These are phyloP conservation scores for Andrena cerasifolii DNA, from an alignment of 1,140 invertebrate species.

Conservation along the genomic window DNA sequence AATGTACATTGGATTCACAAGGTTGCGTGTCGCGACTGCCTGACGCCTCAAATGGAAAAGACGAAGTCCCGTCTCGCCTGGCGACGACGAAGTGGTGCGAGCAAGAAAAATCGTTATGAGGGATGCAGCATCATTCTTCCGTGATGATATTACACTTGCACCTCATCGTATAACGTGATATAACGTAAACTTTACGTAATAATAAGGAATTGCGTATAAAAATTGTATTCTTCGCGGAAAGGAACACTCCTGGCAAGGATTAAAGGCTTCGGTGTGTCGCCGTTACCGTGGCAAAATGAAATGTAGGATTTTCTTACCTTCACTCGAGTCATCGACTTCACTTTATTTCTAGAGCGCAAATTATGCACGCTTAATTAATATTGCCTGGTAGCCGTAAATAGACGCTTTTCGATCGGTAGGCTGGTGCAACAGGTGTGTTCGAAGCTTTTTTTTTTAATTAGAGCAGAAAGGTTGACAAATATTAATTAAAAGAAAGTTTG, in stretches of 20 bases:
- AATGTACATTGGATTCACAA: constrained; percentile 17
- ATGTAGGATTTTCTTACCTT: too few species aligned
- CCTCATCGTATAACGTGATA: too few species aligned
- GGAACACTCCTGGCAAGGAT: not conserved
- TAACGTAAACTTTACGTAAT: too few species aligned
- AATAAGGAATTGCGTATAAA: too few species aligned
- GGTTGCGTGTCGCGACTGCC: constrained; percentile 54
- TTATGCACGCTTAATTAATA: constrained; percentile 4
- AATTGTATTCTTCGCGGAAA: constrained; percentile 7
- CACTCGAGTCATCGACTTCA: not conserved
- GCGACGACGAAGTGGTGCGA: constrained; percentile 29
- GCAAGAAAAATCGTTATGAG: constrained; percentile 61
- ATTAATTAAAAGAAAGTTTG: not conserved
- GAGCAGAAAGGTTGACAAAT: not conserved
- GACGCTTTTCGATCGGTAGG: not conserved
- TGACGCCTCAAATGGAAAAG: constrained; percentile 46
- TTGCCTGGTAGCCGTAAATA: not conserved
- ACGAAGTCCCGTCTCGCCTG: constrained; percentile 19
- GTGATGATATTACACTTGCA: not conserved
- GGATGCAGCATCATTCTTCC: constrained; percentile 33
- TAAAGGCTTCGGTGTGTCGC: not conserved
- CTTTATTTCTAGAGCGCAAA: not conserved
- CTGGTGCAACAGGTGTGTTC: constrained; percentile 25
- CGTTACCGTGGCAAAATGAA: too few species aligned
- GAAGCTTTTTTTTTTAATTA: not conserved